Percentiles rank a stretch among this genome's conserved stretches.
Evolutionary conservation across 2,888 invertebrate species (phyloP).

Genomic region (Serripes groenlandicus): DNA sequence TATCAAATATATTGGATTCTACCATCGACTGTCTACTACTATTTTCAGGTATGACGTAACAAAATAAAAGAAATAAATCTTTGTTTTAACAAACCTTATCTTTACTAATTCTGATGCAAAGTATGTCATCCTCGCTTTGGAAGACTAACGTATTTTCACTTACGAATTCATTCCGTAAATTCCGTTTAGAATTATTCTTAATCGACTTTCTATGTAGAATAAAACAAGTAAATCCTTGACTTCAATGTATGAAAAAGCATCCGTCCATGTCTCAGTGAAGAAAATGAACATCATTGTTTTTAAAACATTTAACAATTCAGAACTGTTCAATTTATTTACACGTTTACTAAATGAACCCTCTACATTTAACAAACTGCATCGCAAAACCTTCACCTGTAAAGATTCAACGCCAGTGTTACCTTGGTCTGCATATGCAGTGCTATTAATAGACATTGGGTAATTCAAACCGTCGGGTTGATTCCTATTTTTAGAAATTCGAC

Average conservation of each 20-base stretch:
- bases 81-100: background rate
- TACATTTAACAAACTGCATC: no score
- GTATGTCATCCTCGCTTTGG: background rate
- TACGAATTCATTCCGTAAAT: background rate
- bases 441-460: no score
- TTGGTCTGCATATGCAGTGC: no score
- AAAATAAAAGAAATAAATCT: background rate
- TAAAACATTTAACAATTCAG: no score
- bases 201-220: background rate
- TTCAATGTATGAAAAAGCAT: background rate
- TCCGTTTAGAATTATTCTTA: background rate
- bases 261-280: background rate
- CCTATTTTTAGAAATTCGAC: no score
- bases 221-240: background rate
- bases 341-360: no score
- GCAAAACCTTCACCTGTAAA: no score
- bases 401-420: no score
- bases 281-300: no score
- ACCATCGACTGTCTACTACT: background rate
- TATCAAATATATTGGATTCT: background rate
- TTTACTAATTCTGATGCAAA: background rate
- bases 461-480: no score
- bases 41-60: background rate
- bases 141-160: no score
- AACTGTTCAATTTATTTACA: no score